Evolutionary conservation across 2,888 invertebrate genomes (phyloP).

Genomic region (Parthenolecanium corni): DNA sequence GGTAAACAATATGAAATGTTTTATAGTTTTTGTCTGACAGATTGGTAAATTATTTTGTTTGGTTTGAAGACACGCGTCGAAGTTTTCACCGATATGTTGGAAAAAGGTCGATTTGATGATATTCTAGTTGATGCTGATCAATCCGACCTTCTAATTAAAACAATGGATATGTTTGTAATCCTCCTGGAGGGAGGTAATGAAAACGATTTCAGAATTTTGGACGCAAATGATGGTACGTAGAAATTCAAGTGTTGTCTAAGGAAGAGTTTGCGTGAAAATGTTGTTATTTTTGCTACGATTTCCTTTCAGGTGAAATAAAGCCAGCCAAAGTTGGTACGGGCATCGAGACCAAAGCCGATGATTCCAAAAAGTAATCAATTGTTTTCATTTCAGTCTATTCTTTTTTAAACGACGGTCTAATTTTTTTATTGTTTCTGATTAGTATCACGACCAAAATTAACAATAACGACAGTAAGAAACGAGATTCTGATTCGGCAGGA

Average conservation of each 20-base stretch:
- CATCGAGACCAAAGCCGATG: conserved; percentile 9
- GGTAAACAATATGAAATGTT: conserved; percentile 43
- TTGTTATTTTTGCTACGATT: not conserved
- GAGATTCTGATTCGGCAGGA: not conserved
- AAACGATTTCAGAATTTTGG: conserved; percentile 75
- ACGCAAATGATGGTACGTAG: conserved; percentile 37
- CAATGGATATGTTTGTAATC: conserved; percentile 93
- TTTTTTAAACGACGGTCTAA: not conserved
- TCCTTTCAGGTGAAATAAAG: not conserved
- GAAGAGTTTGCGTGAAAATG: not conserved
- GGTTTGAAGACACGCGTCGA: conserved; percentile 64
- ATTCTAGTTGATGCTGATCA: conserved; percentile 78
- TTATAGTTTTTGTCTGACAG: not conserved
- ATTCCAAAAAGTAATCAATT: not conserved
- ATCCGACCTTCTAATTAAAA: conserved; percentile 63
- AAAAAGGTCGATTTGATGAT: conserved; percentile 57
- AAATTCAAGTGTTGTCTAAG: not conserved
- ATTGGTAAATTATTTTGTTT: not conserved
- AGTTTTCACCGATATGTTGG: conserved; percentile 76
- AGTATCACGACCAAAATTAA: not conserved
- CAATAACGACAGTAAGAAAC: conserved; percentile 9
- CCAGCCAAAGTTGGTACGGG: not conserved
- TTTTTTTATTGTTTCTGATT: no score
- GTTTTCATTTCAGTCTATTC: not conserved
- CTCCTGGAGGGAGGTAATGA: conserved; percentile 87